These are phyloP conservation scores for Danionella cerebrum DNA, from an alignment of 2,113 vertebrate species.

Conservation along the genomic window DNA sequence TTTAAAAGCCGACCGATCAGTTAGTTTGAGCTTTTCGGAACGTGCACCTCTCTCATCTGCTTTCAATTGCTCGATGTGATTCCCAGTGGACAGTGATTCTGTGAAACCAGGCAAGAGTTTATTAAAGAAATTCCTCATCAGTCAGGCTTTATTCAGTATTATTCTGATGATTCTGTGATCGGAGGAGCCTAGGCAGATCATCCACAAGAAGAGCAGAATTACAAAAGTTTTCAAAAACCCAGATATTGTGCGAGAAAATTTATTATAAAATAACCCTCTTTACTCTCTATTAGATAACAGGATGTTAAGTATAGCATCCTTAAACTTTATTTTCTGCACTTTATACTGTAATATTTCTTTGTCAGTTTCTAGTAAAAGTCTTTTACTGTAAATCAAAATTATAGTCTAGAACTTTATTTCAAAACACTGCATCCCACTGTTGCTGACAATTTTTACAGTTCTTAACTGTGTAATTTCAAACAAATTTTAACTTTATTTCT, in stretches of 20 bases:
- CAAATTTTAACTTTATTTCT: too few species aligned
- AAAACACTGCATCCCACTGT: too few species aligned
- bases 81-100: neutral
- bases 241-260: neutral
- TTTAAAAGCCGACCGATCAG: conserved; percentile 41
- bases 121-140: conserved; percentile 28
- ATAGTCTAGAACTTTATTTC: too few species aligned
- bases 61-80: conserved; percentile 22
- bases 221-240: neutral
- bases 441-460: too few species aligned
- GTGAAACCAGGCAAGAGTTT: conserved; percentile 4
- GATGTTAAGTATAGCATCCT: too few species aligned
- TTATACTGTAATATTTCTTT: too few species aligned
- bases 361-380: too few species aligned
- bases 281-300: neutral
- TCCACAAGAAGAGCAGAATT: conserved; percentile 6
- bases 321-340: too few species aligned
- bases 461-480: too few species aligned
- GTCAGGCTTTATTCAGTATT: conserved; percentile 28
- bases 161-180: neutral
- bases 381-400: too few species aligned
- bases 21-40: conserved; percentile 39
- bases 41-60: conserved; percentile 18
- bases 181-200: neutral
- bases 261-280: neutral